These are phyloP conservation scores for Galleria mellonella DNA, from an alignment of 1,140 invertebrate genomes.

Conservation along the genomic window DNA sequence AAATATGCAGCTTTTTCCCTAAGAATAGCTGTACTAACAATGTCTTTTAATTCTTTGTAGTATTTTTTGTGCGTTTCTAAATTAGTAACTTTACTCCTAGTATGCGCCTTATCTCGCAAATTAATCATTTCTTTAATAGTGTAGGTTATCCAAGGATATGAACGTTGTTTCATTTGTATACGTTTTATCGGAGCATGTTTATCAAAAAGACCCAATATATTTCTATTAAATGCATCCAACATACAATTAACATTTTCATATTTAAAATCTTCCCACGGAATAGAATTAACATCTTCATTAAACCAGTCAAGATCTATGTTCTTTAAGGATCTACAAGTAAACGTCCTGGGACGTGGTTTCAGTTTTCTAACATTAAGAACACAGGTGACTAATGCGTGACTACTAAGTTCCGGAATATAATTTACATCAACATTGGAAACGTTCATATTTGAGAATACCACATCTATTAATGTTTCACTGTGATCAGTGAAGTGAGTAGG, in stretches of 20 bases:
- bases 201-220: not conserved
- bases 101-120: slow-evolving; percentile 8
- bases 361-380: not conserved
- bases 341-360: not conserved
- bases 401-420: not conserved
- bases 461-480: not conserved
- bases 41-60: slow-evolving; percentile 13
- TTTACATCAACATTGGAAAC: not conserved
- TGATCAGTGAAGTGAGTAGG: not conserved
- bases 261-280: not conserved
- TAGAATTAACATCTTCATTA: not conserved
- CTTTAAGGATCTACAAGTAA: not conserved
- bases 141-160: slow-evolving; percentile 12
- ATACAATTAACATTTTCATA: not conserved
- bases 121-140: slow-evolving; percentile 15
- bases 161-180: not conserved
- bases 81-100: slow-evolving; percentile 1
- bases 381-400: not conserved
- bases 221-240: not conserved
- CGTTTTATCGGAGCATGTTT: slow-evolving; percentile 5
- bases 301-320: not conserved
- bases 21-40: slow-evolving; percentile 1
- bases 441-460: not conserved
- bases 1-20: slow-evolving; percentile 14
- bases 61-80: slow-evolving; percentile 5